These are phyloP conservation scores for Digitonthophagus gazella DNA, from an alignment of 2,888 invertebrate species.

Conservation along the genomic window DNA sequence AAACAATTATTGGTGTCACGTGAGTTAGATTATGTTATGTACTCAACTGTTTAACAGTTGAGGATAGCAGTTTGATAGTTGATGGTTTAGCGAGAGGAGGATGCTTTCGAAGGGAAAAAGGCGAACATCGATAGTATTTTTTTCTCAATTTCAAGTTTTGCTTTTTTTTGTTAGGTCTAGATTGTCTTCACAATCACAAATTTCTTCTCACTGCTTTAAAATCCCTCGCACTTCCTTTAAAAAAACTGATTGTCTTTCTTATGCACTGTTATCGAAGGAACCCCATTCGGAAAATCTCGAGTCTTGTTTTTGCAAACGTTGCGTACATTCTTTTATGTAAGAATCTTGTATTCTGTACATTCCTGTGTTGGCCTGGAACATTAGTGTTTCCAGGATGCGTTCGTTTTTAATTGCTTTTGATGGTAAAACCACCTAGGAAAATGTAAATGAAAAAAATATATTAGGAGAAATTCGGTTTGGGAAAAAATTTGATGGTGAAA, in stretches of 20 bases:
- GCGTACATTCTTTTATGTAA: conserved; percentile 83
- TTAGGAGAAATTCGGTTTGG: neutral
- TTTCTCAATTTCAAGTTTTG: conserved; percentile 5
- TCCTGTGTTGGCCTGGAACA: conserved; percentile 91
- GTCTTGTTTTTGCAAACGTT: conserved; percentile 83
- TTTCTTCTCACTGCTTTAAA: neutral
- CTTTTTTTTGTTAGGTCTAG: conserved; percentile 36
- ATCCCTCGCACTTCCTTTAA: conserved; percentile 7
- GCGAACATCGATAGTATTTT: conserved; percentile 36
- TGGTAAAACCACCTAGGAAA: conserved; percentile 74
- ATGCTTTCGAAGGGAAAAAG: conserved; percentile 24
- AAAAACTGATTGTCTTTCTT: conserved; percentile 32
- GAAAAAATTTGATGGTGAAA: neutral
- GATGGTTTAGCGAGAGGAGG: neutral
- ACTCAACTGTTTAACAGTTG: neutral
- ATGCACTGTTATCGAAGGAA: conserved; percentile 66
- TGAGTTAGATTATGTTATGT: conserved; percentile 3
- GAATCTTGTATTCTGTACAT: conserved; percentile 90
- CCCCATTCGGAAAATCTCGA: conserved; percentile 76
- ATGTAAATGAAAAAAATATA: conserved; percentile 3
- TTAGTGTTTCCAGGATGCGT: conserved; percentile 84
- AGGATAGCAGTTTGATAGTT: neutral
- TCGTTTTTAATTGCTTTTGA: conserved; percentile 92
- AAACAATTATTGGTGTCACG: conserved; percentile 17
- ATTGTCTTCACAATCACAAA: conserved; percentile 41